Base-by-base conservation (phyloP, 2,113 vertebrate species). In the Lophotis ruficrista region DNA sequence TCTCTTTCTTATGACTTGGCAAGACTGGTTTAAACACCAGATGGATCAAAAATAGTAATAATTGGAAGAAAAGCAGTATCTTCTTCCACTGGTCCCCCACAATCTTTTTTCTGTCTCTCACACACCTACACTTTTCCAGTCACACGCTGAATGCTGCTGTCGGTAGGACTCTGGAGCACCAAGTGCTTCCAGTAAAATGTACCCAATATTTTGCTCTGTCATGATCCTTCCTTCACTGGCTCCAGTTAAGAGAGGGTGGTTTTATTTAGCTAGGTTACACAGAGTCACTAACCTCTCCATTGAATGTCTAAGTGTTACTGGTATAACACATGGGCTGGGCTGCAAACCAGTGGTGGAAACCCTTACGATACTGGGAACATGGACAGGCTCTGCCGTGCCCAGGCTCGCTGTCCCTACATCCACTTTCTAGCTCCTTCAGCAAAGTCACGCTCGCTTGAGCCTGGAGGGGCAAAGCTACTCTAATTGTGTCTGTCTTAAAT, bases 11-110 rank as follows among this genome's bases (percentile, higher is more conserved):
- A 57, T 24, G 56, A 89, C 50, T 92, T 96, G 92, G 89, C 90
- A 93, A 84, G 80, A 38, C 61, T 96, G 24, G 9, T 64, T 95
- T 83, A 93, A 96, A 91, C 86, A 94, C 56, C 92, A 96, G 88
- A 94, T 94, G 95, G 92, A 93, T 87, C 43, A 60, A 87, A 94
- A 95, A 82, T 79, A 94, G 77, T 72, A 71, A 87, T 89, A 96
- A 94, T 17, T 90, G 69, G 64, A 93, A 94, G 65, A 89, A 93
- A 95, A 96, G 43, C 48, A 21, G 24, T 31, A 76, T 94, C 87
- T 95, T 78, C 81, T 95, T 91, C 86, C 64, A 70, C 43, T 68
- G 56, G 56, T 83, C 57, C 43, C 69, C 65, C 77, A 56, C 65
- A 84, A 78, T 84, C 83, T 87, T 87, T 48, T 94, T 87, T 51